phyloP scores from a whole-genome alignment of 2,888 invertebrate species.

The Anorthoa munda region DNA sequence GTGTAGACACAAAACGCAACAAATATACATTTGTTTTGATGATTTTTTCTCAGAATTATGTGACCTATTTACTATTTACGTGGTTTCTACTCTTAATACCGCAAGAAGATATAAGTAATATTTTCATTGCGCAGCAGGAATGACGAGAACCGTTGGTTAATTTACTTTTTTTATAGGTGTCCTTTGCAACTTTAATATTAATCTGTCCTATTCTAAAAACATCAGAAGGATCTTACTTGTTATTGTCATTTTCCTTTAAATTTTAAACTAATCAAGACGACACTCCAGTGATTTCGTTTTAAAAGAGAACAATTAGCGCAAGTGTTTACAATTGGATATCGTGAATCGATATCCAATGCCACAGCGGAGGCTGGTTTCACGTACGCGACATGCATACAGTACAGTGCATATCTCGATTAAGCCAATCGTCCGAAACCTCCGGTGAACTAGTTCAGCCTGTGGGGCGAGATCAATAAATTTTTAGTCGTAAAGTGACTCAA shows the following conservation, averaged over 20 bases:
- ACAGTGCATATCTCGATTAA: conserved; percentile 41
- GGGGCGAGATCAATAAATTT: conserved; percentile 53
- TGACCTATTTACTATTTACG: conserved; percentile 14
- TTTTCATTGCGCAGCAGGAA: neutral
- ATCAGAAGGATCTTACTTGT: neutral
- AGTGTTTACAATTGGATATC: conserved; percentile 41
- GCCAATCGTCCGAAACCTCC: conserved; percentile 40
- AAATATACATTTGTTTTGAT: conserved; percentile 34
- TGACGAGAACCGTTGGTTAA: neutral
- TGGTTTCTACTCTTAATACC: conserved; percentile 4
- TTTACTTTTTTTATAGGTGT: neutral
- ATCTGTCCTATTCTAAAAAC: neutral
- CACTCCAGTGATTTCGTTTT: neutral
- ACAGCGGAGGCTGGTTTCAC: conserved; percentile 17
- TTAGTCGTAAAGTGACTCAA: conserved; percentile 46
- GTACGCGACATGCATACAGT: conserved; percentile 54
- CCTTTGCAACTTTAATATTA: neutral
- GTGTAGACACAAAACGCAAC: conserved; percentile 55
- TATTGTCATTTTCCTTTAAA: conserved; percentile 15
- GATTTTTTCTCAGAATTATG: conserved; percentile 28
- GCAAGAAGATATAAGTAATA: conserved; percentile 12
- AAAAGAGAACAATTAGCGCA: conserved; percentile 13
- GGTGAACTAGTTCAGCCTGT: conserved; percentile 40
- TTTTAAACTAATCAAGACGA: neutral
- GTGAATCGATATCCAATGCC: conserved; percentile 36